These are phyloP conservation scores for Heterochromis multidens DNA, from an alignment of 2,113 vertebrate species.

Conservation along the genomic window DNA sequence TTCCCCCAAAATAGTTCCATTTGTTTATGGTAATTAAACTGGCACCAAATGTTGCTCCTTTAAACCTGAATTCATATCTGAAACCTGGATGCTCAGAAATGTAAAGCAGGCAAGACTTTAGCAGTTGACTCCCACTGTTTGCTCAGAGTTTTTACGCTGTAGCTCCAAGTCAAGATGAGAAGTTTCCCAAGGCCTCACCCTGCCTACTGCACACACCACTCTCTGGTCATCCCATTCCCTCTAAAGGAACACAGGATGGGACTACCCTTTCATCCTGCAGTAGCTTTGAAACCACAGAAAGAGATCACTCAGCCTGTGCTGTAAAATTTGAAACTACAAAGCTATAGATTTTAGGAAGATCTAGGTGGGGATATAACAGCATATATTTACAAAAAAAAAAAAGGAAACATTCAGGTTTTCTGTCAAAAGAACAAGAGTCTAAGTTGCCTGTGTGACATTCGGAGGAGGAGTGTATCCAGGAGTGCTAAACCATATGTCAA, in stretches of 20 bases:
- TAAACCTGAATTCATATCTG: background rate
- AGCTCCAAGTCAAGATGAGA: constrained; percentile 79
- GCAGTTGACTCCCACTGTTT: constrained; percentile 78
- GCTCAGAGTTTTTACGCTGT: constrained; percentile 76
- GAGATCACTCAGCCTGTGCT: background rate
- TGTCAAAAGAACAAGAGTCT: background rate
- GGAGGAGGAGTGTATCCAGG: background rate
- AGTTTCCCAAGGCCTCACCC: constrained; percentile 83
- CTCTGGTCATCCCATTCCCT: background rate
- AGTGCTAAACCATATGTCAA: constrained; percentile 34
- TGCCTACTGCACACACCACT: background rate
- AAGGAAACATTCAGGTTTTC: background rate
- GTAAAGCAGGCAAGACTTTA: constrained; percentile 52
- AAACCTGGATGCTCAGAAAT: constrained; percentile 22
- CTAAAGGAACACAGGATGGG: background rate
- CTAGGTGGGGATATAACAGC: background rate
- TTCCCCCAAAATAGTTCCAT: background rate
- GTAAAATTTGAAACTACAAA: background rate
- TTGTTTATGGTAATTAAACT: background rate
- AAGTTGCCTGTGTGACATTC: background rate
- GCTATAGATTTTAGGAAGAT: background rate
- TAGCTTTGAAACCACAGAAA: background rate
- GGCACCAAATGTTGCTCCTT: background rate
- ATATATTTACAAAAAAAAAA: background rate
- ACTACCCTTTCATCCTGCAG: background rate